These are phyloP conservation scores for Drosophila arizonae DNA, from an alignment of 1,140 invertebrate species.

Conservation along the genomic window DNA sequence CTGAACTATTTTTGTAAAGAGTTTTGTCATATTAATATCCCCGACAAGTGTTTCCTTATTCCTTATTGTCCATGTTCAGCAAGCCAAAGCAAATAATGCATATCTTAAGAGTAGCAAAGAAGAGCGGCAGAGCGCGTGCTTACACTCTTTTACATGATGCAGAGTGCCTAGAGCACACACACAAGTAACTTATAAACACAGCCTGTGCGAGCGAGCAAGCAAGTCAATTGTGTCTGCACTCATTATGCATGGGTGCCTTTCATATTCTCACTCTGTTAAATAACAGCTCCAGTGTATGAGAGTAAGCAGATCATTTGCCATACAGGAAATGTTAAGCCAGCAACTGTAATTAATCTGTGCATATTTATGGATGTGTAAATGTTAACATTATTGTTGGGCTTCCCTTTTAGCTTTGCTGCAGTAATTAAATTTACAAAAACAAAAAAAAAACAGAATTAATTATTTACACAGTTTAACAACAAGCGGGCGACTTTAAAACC, in stretches of 20 bases:
- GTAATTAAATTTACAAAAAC: conserved; percentile 70
- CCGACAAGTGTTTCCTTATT: no score
- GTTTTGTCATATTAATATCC: no score
- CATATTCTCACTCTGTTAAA: background rate
- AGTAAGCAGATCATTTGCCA: background rate
- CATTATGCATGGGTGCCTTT: background rate
- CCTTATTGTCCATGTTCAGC: no score
- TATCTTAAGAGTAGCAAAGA: no score
- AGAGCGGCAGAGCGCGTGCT: no score
- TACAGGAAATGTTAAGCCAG: background rate
- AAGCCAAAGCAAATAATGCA: no score
- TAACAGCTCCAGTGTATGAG: background rate
- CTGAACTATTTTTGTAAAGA: no score
- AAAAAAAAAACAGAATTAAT: conserved; percentile 49
- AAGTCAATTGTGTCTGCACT: no score
- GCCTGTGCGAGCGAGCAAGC: no score
- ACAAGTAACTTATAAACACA: no score
- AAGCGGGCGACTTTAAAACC: conserved; percentile 53
- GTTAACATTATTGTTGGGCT: conserved; percentile 4
- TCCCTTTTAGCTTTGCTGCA: conserved; percentile 11
- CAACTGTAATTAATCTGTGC: background rate
- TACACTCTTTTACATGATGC: no score
- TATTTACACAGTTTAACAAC: conserved; percentile 58
- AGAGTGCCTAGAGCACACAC: no score
- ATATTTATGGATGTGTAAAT: background rate